Evolutionary conservation across 1,140 invertebrate genomes (phyloP), one percentile per base, ranked within the genome.

Genomic region (Neodiprion virginianus): DNA sequence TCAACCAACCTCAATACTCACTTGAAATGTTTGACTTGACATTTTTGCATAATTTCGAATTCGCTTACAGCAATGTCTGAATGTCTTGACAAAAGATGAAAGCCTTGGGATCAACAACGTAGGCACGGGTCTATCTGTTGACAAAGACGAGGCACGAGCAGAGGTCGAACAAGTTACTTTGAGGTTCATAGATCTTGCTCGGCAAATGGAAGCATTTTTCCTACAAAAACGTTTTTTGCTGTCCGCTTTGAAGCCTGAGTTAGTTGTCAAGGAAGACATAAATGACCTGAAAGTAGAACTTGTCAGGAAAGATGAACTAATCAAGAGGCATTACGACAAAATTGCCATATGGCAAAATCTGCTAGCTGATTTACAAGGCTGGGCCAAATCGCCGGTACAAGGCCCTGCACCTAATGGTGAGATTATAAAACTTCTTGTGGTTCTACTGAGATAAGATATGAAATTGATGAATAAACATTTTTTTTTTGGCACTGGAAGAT

Each of bases 131-230:
- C 79, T 84, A 72, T 88, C 86, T 76, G 93, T 93, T 75, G 95
- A 96, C 80, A 95, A 96, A 85, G 95, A 96, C 82, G 95, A 96
- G 85, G 93, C 95, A 11, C 92, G 93, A 73, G 91, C 93, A 0
- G 95, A 95, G 89, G 95, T 97, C 1, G 97, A 98, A 79, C 93
- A 96, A 88, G 93, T 93, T 17, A 92, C 95, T 61, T 88, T 95
- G 72, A 90, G 94, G 75, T 98, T 98, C 83, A 92, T 98, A 50
- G 97, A 98, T 86, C 89, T 96, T 48, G 96, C 96, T 1, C 90
- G 96, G 48, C 95, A 97, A 88, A 96, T 98, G 93, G 97, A 99
- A 87, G 95, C 95, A 1, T 98, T 97, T 85, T 99, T 99, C 83
- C 85, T 99, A 1, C 96, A 97, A 85, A 97, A 98, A 86, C 89